Evolutionary conservation across 2,113 vertebrate species (phyloP).

Genomic region (Passer domesticus): DNA sequence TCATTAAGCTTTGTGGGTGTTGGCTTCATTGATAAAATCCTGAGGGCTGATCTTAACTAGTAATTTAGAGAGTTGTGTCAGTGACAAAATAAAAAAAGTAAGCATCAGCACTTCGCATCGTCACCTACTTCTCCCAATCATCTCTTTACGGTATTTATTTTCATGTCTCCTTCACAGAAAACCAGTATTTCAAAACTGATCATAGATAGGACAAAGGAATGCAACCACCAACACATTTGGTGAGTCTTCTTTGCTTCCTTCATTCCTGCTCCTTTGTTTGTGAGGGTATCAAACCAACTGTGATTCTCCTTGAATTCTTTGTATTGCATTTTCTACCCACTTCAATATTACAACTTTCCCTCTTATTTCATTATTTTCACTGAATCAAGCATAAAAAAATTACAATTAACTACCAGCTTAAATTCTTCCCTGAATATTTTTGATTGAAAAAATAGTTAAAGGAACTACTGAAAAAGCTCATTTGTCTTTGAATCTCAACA

Average conservation of each 20-base stretch:
- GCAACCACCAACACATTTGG: background rate
- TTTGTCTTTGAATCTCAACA: background rate
- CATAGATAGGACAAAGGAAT: background rate
- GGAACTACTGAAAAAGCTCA: background rate
- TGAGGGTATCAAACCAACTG: background rate
- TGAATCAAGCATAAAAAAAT: background rate
- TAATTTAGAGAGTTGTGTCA: background rate
- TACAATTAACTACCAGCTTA: background rate
- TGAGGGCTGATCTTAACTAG: background rate
- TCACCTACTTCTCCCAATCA: background rate
- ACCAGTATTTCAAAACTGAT: background rate
- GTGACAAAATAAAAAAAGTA: background rate
- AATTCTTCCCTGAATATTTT: background rate
- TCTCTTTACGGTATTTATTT: background rate
- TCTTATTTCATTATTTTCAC: background rate
- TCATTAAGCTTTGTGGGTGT: background rate
- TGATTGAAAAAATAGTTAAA: background rate
- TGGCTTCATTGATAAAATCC: conserved; percentile 8
- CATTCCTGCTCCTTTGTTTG: background rate
- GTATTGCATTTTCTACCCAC: background rate
- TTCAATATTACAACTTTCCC: background rate
- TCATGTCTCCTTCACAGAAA: background rate
- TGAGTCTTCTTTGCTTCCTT: background rate
- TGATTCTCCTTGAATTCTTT: background rate
- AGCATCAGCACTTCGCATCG: background rate